These are phyloP conservation scores for Melangyna quadrimaculata DNA, from an alignment of 2,888 invertebrate species.

Conservation along the genomic window DNA sequence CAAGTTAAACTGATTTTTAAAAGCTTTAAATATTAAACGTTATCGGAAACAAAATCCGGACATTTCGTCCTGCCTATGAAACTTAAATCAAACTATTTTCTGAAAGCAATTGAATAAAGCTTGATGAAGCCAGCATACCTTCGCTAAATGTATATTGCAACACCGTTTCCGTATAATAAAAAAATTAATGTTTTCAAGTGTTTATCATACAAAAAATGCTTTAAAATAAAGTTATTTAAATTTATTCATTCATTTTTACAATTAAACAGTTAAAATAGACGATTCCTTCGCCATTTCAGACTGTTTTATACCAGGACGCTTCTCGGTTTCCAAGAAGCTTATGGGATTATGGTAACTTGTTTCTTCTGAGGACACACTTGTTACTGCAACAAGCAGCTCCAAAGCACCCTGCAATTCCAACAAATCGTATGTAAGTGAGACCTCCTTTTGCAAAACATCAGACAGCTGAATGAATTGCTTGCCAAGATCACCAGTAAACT, in stretches of 20 bases:
- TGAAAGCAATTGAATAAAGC: too few species aligned
- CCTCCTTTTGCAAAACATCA: conserved; percentile 85
- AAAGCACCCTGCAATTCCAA: conserved; percentile 87
- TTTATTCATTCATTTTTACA: not conserved
- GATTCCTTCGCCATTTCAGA: conserved; percentile 76
- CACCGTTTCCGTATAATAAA: too few species aligned
- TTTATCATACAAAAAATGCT: too few species aligned
- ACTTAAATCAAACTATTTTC: too few species aligned
- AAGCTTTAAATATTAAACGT: too few species aligned
- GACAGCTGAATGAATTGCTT: conserved; percentile 84
- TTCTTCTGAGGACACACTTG: conserved; percentile 81
- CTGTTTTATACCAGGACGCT: conserved; percentile 74
- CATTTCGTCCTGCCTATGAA: too few species aligned
- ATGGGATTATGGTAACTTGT: conserved; percentile 51
- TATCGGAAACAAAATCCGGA: too few species aligned
- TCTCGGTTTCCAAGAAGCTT: conserved; percentile 71
- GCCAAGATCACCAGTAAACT: conserved; percentile 84
- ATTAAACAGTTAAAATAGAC: conserved; percentile 74
- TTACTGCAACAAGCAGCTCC: conserved; percentile 85
- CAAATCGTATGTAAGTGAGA: conserved; percentile 85
- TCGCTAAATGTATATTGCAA: too few species aligned
- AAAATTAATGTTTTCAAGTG: too few species aligned
- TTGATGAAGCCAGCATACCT: too few species aligned
- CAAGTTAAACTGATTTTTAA: too few species aligned
- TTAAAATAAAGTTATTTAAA: not conserved